Percentiles rank a stretch among this genome's conserved stretches.
phyloP scores from a whole-genome alignment of 2,797 vertebrate genomes.

The Lerista edwardsae region DNA sequence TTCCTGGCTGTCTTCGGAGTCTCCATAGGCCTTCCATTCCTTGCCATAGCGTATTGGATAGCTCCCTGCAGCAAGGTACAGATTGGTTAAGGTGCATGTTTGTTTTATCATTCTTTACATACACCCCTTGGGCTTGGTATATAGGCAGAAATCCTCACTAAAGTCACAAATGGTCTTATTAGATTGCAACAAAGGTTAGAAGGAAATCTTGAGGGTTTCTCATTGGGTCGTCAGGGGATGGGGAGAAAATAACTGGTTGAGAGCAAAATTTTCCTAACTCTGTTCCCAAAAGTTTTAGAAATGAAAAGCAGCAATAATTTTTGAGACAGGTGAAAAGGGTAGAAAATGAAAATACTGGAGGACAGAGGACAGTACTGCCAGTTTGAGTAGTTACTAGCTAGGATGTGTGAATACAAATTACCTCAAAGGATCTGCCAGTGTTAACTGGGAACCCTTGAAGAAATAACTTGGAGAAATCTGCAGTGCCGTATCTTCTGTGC shows the following conservation, averaged over 20 bases:
- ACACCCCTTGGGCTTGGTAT: slow-evolving; percentile 29
- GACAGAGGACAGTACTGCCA: neutral
- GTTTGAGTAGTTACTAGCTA: neutral
- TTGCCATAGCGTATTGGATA: slow-evolving; percentile 96
- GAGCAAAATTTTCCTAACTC: slow-evolving; percentile 11
- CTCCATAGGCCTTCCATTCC: slow-evolving; percentile 92
- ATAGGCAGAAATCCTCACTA: fast-evolving
- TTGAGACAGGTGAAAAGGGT: neutral
- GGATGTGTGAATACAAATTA: neutral
- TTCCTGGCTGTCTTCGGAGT: slow-evolving; percentile 94
- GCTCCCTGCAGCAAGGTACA: slow-evolving; percentile 96
- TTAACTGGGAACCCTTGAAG: neutral
- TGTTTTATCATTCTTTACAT: slow-evolving; percentile 16
- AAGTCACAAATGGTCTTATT: neutral
- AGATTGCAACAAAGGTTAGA: neutral
- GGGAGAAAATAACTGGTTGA: neutral
- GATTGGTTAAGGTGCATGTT: slow-evolving; percentile 45
- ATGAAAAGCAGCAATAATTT: fast-evolving
- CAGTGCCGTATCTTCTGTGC: neutral
- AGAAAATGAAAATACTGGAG: neutral
- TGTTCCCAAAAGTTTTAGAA: neutral
- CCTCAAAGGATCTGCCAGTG: neutral
- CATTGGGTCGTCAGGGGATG: neutral
- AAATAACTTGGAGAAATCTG: neutral
- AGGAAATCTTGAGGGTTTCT: slow-evolving; percentile 1